Base-by-base conservation (phyloP, 23 tunicate species). In the Aplidium turbinatum region DNA sequence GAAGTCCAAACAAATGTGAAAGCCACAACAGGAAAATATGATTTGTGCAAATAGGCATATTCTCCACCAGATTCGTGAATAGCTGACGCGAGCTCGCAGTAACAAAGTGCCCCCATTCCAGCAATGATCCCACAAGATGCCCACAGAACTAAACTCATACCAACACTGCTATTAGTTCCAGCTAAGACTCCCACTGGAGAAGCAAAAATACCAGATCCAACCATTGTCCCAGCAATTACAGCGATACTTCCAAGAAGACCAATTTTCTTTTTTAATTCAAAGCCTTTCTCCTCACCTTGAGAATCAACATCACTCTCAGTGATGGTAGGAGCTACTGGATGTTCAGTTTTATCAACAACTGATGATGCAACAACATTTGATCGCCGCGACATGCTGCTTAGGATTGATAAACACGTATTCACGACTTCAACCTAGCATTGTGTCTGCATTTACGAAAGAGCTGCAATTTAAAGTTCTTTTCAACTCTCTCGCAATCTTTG, bases 151-250 rank as follows among this genome's bases (percentile, higher is more conserved):
- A 88, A 61, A 30, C 87, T 88, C 68, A 88, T 28, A 3, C 96
- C 96, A 60, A 88, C 87, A 30, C 83, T 88, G 0, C 83, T 83
- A 39, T 88, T 75, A 11, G 72, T 71, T 7, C 83, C 82, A n/a
- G 67, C 78, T 23, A 88, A 50, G 0, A 88, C 87, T 11, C 96
- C 96, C 3, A 72, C 87, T 5, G 96, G 96, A 0, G 87, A 81
- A 24, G 69, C 87, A 50, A 88, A 88, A 68, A 88, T 88, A 0
- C 96, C 96, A 2, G 96, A 88, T 19, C 96, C 96, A 28, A 88
- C 96, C 87, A 88, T 88, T 23, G 94, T 80, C 0, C 96, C 84
- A 19, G 84, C 68, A 4, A 82, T 30, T 30, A 68, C 19, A 6
- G 80, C 85, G 20, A 86, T 35, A 0, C 75, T 72, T 16, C 83